A percentile compares a stretch with the other conserved stretches of the same genome.
Conservation (phyloP, 2,888 invertebrate genomes). For the Alsophila aescularia region DNA sequence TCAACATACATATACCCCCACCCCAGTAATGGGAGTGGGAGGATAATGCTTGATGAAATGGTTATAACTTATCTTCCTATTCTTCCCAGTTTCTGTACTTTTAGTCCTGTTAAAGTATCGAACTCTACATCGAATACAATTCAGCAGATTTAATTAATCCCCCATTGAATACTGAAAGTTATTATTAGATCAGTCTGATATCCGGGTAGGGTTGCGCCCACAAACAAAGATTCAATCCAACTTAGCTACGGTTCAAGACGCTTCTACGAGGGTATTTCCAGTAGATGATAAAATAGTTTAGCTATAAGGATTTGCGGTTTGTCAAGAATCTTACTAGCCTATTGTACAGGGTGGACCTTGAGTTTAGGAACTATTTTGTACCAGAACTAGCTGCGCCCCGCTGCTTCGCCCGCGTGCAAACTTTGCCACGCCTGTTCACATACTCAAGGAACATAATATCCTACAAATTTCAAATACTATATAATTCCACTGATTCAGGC, state of each 20-base stretch:
- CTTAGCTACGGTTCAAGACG: constrained; percentile 47
- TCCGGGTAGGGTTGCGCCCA: constrained; percentile 1
- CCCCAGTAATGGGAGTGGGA: too few species aligned
- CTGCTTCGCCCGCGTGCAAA: too few species aligned
- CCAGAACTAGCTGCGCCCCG: too few species aligned
- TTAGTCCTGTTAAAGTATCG: too few species aligned
- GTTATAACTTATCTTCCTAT: too few species aligned
- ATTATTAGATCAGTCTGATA: constrained; percentile 3
- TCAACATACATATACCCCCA: too few species aligned
- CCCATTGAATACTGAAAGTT: neutral
- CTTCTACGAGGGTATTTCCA: constrained; percentile 40
- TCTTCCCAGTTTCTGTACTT: too few species aligned
- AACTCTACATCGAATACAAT: neutral
- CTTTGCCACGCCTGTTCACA: too few species aligned
- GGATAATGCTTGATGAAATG: too few species aligned
- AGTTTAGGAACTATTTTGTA: neutral
- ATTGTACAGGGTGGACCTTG: neutral
- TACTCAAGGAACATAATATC: too few species aligned
- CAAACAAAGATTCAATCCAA: constrained; percentile 58
- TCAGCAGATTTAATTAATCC: neutral
- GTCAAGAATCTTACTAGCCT: constrained; percentile 6
- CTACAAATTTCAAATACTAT: too few species aligned
- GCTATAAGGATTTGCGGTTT: constrained; percentile 8
- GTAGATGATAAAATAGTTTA: constrained; percentile 2
- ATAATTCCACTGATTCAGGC: too few species aligned